phyloP scores from a whole-genome alignment of 2,888 invertebrate genomes.

The Drosophila setosimentum region DNA sequence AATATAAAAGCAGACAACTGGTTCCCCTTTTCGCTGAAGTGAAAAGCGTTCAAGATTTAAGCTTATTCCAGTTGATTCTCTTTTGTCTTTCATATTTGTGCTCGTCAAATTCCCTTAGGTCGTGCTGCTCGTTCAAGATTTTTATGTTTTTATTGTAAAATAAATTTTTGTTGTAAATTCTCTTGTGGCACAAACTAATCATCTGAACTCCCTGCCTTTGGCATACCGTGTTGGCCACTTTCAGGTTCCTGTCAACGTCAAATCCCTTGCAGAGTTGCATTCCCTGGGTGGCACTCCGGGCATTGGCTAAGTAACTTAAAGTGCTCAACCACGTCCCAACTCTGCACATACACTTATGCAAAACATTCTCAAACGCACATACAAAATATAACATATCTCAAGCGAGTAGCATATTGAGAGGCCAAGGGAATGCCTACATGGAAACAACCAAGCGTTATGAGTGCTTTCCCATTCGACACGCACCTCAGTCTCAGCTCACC shows the following conservation, averaged over 20 bases:
- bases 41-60: neutral
- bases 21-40: neutral
- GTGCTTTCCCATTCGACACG: conserved; percentile 76
- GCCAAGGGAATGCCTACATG: conserved; percentile 28
- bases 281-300: conserved; percentile 61
- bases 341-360: conserved; percentile 28
- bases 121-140: conserved; percentile 6
- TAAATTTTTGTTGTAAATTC: conserved; percentile 38
- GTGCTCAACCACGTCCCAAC: conserved; percentile 41
- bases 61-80: conserved; percentile 17
- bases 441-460: conserved; percentile 67
- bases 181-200: conserved; percentile 51
- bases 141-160: conserved; percentile 41
- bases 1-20: neutral
- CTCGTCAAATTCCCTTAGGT: conserved; percentile 15
- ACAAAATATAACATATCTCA: conserved; percentile 51
- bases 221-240: conserved; percentile 66
- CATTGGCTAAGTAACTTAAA: conserved; percentile 66
- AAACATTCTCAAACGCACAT: conserved; percentile 18
- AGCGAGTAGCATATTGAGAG: conserved; percentile 73
- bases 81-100: conserved; percentile 1
- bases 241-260: conserved; percentile 50
- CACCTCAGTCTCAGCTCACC: conserved; percentile 36
- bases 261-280: conserved; percentile 38
- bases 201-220: conserved; percentile 37